A percentile compares a stretch with the other conserved stretches of the same genome.
Conservation (phyloP, 2,888 invertebrate species). For the Nomada fabriciana region DNA sequence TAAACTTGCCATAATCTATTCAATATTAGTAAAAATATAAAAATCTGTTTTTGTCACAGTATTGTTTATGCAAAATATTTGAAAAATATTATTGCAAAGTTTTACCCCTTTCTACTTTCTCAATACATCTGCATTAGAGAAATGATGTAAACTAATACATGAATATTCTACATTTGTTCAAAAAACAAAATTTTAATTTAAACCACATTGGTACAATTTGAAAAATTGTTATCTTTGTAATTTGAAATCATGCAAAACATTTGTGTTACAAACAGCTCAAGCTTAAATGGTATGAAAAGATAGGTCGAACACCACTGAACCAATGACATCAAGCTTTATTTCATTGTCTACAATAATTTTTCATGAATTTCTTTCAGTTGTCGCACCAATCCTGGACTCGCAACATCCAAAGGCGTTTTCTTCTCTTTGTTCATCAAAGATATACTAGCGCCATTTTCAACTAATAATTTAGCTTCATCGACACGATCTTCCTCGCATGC, state of each 20-base stretch:
- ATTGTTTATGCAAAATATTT: too few relatives aligned
- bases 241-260: neutral
- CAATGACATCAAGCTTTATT: conserved; percentile 10
- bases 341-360: conserved; percentile 17
- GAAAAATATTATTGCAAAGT: too few relatives aligned
- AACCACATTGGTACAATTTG: too few relatives aligned
- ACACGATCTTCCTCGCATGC: conserved; percentile 93
- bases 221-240: too few relatives aligned
- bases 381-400: conserved; percentile 68
- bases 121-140: neutral
- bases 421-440: conserved; percentile 88
- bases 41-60: too few relatives aligned
- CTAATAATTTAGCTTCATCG: conserved; percentile 88
- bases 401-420: conserved; percentile 88
- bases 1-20: too few relatives aligned
- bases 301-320: conserved; percentile 30
- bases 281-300: neutral
- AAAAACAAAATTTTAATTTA: neutral
- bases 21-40: neutral
- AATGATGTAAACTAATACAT: neutral
- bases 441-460: conserved; percentile 88
- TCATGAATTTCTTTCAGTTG: conserved; percentile 69
- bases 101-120: too few relatives aligned
- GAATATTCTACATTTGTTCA: neutral
- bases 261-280: neutral